Percentiles rank a stretch among this genome's conserved stretches.
Conservation (phyloP, 2,797 vertebrate genomes). For the Phataginus tricuspis region DNA sequence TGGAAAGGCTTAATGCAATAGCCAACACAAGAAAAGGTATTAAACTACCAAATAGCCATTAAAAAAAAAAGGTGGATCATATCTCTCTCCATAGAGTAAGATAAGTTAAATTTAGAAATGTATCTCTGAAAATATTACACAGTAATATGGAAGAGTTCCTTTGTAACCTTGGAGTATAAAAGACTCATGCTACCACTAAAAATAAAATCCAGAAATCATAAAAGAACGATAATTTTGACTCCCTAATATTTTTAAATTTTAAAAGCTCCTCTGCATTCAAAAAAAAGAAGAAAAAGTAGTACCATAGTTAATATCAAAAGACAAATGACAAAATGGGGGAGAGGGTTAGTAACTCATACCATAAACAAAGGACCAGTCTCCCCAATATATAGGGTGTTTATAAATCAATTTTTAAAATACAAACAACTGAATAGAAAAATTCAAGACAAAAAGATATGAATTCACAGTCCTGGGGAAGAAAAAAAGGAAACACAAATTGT, state of each 20-base stretch:
- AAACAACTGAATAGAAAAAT: not conserved
- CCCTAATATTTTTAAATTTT: not conserved
- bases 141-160: not conserved
- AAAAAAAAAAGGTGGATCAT: not conserved
- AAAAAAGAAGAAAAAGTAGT: not conserved
- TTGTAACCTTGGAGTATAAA: not conserved
- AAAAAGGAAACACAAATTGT: not conserved
- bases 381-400: not conserved
- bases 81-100: not conserved
- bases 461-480: not conserved
- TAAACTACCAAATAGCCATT: not conserved
- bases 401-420: conserved; percentile 29
- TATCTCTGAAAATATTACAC: not conserved
- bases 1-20: not conserved
- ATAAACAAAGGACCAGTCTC: not conserved
- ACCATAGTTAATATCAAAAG: not conserved
- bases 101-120: not conserved
- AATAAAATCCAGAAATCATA: not conserved
- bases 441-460: conserved; percentile 10
- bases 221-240: not conserved
- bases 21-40: not conserved
- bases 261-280: not conserved
- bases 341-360: not conserved
- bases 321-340: not conserved
- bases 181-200: not conserved